phyloP scores from a whole-genome alignment of 2,888 invertebrate species.

The Sacculina carcini region DNA sequence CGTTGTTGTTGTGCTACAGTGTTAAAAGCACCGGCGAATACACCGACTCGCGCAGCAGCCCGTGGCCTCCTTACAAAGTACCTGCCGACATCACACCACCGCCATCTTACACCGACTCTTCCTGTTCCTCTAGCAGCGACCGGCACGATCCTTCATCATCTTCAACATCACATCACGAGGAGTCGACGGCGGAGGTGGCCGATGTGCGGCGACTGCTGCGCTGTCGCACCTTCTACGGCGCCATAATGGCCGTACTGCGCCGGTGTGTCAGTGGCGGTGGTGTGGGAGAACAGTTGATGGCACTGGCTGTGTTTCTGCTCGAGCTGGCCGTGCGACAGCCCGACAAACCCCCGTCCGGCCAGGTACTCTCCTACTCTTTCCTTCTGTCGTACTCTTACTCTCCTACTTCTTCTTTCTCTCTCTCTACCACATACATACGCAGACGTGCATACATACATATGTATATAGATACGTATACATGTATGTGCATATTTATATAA shows the following conservation, averaged over 20 bases:
- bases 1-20: no score
- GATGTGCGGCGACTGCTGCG: conserved; percentile 36
- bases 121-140: no score
- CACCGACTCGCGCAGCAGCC: conserved; percentile 20
- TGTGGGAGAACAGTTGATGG: conserved; percentile 64
- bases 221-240: conserved; percentile 37
- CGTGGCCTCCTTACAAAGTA: conserved; percentile 27
- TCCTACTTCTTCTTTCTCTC: no score
- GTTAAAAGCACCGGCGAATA: conserved; percentile 33
- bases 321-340: conserved; percentile 42
- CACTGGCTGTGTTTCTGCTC: conserved; percentile 56
- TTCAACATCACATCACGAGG: no score
- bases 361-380: no score
- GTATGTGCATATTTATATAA: no score
- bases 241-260: conserved; percentile 53
- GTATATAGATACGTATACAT: no score
- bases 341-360: conserved; percentile 7
- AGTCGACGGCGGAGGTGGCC: conserved; percentile 24
- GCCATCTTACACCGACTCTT: conserved; percentile 36
- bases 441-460: no score
- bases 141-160: no score
- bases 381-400: no score
- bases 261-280: conserved; percentile 46
- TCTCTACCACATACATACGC: no score
- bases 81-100: conserved; percentile 65